Percentiles rank a stretch among this genome's conserved stretches.
Conservation (phyloP, 2,797 vertebrate genomes). For the Kryptopterus vitreolus region DNA sequence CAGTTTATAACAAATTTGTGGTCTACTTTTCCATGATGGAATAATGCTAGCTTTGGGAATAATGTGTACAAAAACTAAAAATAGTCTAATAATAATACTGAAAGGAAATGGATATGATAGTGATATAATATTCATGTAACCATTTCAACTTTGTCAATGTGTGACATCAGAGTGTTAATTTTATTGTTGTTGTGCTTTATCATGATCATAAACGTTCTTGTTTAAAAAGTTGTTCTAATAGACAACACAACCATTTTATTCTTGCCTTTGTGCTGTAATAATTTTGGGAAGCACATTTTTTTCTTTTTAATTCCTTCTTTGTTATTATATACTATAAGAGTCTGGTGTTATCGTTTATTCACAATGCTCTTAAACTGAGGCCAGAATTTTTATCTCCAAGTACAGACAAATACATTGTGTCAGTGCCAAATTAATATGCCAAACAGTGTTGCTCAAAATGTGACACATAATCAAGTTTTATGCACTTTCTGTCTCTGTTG, state of each 20-base stretch:
- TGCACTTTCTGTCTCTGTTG: conserved; percentile 17
- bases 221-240: not conserved
- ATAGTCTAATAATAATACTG: conserved; percentile 19
- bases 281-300: not conserved
- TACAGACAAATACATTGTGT: conserved; percentile 19
- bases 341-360: not conserved
- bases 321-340: not conserved
- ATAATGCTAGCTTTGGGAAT: conserved; percentile 29
- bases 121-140: not conserved
- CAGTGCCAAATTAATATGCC: conserved; percentile 18
- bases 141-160: conserved; percentile 14
- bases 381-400: not conserved
- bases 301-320: not conserved
- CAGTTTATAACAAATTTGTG: not conserved
- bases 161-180: conserved; percentile 39
- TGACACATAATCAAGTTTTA: not conserved
- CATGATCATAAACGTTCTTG: not conserved
- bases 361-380: not conserved
- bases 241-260: not conserved
- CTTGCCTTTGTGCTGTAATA: not conserved
- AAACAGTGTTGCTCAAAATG: not conserved
- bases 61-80: conserved; percentile 25
- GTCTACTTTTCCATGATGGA: conserved; percentile 51
- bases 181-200: conserved; percentile 31
- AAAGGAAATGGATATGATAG: not conserved